These are phyloP conservation scores for Acropora tenuis DNA, from an alignment of 64 coral and sea anemone species.

Conservation along the genomic window DNA sequence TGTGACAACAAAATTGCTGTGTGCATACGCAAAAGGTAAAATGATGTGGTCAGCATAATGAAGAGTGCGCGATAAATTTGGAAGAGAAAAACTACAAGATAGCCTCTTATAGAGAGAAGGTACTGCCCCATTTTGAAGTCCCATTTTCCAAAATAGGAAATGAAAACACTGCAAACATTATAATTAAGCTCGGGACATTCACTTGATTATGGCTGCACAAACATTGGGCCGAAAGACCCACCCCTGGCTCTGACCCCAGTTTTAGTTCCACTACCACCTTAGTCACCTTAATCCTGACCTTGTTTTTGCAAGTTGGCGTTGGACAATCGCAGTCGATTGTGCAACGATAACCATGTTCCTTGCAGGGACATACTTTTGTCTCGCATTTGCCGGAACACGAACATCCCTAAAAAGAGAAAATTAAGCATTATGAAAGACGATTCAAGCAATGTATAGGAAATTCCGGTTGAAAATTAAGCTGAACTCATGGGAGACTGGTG, in stretches of 20 bases:
- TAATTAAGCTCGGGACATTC: background rate
- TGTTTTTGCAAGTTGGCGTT: slow-evolving; percentile 24
- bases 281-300: background rate
- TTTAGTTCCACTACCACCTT: too few species aligned
- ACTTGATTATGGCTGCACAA: too few species aligned
- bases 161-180: background rate
- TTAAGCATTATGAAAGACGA: too few species aligned
- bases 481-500: too few species aligned
- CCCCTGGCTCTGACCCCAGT: too few species aligned
- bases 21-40: too few species aligned
- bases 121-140: background rate
- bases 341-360: background rate
- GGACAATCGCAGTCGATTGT: slow-evolving; percentile 5
- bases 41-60: too few species aligned
- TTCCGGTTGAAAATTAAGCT: too few species aligned
- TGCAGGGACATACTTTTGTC: slow-evolving; percentile 45
- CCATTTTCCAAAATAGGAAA: too few species aligned
- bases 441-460: too few species aligned
- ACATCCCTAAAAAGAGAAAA: slow-evolving; percentile 23
- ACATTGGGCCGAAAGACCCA: too few species aligned
- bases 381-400: slow-evolving; percentile 57
- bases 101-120: background rate
- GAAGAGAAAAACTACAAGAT: background rate
- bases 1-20: too few species aligned
- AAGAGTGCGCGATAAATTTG: background rate